Percentiles rank a stretch among this genome's conserved stretches.
Evolutionary conservation across 2,113 vertebrate genomes (phyloP).

Genomic region (Sterrhoptilus dennistouni): DNA sequence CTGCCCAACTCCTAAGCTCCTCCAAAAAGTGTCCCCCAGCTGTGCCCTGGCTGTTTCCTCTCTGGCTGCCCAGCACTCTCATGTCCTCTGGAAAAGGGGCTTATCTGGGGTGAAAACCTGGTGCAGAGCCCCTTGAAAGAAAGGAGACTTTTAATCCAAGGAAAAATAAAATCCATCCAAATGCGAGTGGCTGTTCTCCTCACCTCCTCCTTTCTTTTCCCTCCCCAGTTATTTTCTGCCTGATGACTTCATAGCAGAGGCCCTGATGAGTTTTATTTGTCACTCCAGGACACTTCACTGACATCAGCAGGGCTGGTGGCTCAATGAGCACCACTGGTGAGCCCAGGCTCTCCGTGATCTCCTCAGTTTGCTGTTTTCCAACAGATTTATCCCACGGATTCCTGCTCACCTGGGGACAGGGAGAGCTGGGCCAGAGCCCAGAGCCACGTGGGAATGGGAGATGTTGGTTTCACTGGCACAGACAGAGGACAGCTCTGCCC

Average conservation of each 20-base stretch:
- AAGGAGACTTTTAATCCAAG: not conserved
- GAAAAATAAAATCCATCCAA: not conserved
- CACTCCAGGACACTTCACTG: not conserved
- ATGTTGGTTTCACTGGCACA: accelerated
- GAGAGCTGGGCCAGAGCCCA: not conserved
- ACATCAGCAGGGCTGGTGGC: not conserved
- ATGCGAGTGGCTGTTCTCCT: not conserved
- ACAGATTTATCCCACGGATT: not conserved
- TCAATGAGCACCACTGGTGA: accelerated
- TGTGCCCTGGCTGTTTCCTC: accelerated
- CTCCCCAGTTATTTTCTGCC: not conserved
- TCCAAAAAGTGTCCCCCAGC: not conserved
- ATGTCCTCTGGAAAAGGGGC: not conserved
- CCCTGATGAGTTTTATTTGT: not conserved
- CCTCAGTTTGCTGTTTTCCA: not conserved
- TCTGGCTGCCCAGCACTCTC: not conserved
- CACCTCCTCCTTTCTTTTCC: not conserved
- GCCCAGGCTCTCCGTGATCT: accelerated
- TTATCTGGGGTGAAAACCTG: not conserved
- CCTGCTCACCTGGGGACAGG: not conserved
- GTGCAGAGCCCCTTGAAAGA: not conserved
- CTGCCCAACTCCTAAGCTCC: too few relatives aligned
- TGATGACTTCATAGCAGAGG: not conserved
- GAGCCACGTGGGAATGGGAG: accelerated
- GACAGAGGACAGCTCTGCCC: not conserved